A percentile compares a stretch with the other conserved stretches of the same genome.
phyloP scores from a whole-genome alignment of 2,888 invertebrate genomes.

The Apodemia zela region DNA sequence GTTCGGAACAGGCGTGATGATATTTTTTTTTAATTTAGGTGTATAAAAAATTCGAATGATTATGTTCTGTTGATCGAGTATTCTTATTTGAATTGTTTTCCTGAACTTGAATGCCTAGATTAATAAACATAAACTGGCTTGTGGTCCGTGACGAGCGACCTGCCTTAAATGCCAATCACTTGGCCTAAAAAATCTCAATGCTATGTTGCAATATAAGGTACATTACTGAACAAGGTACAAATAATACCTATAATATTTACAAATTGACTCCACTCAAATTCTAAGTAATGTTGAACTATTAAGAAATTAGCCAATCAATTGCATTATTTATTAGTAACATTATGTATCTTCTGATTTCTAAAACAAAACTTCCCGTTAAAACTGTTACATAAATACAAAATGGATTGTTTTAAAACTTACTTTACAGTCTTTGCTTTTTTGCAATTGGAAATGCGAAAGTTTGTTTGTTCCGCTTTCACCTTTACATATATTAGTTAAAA shows the following conservation, averaged over 20 bases:
- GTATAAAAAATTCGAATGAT: background rate
- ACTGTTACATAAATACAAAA: background rate
- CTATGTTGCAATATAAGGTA: constrained; percentile 39
- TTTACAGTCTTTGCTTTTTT: background rate
- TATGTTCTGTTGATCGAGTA: background rate
- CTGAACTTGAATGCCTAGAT: constrained; percentile 50
- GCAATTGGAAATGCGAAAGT: background rate
- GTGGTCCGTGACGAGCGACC: constrained; percentile 55
- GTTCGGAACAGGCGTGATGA: too few relatives aligned
- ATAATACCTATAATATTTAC: constrained; percentile 40
- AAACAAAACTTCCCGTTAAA: background rate
- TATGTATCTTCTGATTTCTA: background rate
- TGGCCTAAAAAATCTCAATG: constrained; percentile 65
- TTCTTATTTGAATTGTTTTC: constrained; percentile 14
- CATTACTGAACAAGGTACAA: constrained; percentile 45
- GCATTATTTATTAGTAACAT: background rate
- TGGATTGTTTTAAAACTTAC: background rate
- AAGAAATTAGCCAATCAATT: constrained; percentile 2
- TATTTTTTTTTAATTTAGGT: background rate
- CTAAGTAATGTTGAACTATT: constrained; percentile 12
- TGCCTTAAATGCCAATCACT: constrained; percentile 66
- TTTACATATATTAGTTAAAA: background rate
- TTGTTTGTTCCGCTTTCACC: background rate
- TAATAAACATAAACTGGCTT: constrained; percentile 42
- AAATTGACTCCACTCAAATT: constrained; percentile 32